Percentiles rank a stretch among this genome's conserved stretches.
Evolutionary conservation across 2,113 vertebrate species (phyloP).

Genomic region (Ictidomys tridecemlineatus): DNA sequence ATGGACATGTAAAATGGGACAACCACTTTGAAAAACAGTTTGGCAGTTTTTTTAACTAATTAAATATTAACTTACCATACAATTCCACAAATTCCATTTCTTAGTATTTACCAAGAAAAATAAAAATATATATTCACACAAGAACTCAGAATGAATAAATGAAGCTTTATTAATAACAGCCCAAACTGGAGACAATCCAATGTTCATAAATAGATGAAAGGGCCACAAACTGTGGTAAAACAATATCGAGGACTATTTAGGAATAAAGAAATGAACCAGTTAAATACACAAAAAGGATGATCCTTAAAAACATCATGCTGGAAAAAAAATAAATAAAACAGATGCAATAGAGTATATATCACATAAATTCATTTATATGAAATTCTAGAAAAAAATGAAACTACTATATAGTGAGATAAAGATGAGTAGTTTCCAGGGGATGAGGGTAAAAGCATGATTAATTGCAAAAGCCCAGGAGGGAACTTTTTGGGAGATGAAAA

Average conservation of each 20-base stretch:
- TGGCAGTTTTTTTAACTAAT: conserved; percentile 11
- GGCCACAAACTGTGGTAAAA: conserved; percentile 4
- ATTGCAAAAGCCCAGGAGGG: not conserved
- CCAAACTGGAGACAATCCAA: conserved; percentile 38
- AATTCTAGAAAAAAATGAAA: conserved; percentile 51
- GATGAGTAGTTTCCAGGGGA: not conserved
- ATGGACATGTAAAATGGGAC: not conserved
- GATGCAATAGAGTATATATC: not conserved
- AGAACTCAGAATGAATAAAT: conserved; percentile 47
- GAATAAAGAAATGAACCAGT: not conserved
- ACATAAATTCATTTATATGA: conserved; percentile 14
- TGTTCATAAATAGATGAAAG: not conserved
- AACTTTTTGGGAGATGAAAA: conserved; percentile 23
- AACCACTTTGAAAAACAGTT: not conserved
- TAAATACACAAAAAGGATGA: not conserved
- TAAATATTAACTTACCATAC: not conserved
- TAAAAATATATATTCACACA: not conserved
- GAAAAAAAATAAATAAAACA: not conserved
- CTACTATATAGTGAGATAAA: not conserved
- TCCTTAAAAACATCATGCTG: not conserved
- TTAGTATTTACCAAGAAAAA: conserved; percentile 31
- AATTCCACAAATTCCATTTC: not conserved
- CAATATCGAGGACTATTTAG: not conserved
- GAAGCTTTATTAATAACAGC: conserved; percentile 35
- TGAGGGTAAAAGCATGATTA: not conserved